These are phyloP conservation scores for Chionoecetes opilio DNA, from an alignment of 1,140 invertebrate genomes.

Conservation along the genomic window DNA sequence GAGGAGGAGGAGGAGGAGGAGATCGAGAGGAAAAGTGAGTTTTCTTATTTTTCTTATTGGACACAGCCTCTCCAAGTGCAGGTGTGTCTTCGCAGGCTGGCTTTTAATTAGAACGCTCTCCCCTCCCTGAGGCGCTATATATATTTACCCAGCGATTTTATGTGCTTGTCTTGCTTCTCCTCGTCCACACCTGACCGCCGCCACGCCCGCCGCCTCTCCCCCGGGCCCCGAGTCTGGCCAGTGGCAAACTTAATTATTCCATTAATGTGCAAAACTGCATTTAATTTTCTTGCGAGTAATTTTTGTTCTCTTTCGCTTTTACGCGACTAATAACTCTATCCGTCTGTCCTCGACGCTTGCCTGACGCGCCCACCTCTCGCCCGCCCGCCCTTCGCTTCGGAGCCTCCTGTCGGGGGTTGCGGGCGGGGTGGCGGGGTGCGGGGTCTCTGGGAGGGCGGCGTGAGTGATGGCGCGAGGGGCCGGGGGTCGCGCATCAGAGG, in stretches of 20 bases:
- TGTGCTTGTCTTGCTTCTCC: neutral
- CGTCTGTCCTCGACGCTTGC: neutral
- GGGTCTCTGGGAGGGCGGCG: slow-evolving; percentile 13
- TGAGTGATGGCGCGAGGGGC: slow-evolving; percentile 48
- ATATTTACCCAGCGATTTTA: slow-evolving; percentile 7
- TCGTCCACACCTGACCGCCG: neutral
- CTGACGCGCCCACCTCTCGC: neutral
- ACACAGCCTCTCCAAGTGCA: too few species aligned
- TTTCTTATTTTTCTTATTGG: neutral
- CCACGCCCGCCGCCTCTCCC: neutral
- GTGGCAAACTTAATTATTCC: slow-evolving; percentile 5
- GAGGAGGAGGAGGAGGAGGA: neutral
- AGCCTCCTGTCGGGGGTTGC: neutral
- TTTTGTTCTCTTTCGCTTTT: neutral
- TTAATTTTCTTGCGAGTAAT: slow-evolving; percentile 10
- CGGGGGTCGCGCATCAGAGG: slow-evolving; percentile 41
- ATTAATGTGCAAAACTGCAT: neutral
- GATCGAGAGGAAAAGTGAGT: neutral
- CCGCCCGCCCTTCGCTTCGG: neutral
- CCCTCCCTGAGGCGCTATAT: neutral
- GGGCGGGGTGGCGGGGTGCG: neutral
- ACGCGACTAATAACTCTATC: neutral
- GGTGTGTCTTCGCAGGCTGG: neutral
- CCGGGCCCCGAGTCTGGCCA: neutral
- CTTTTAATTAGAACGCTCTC: neutral